Percentiles rank a stretch among this genome's conserved stretches.
Conservation (phyloP, 2,113 vertebrate genomes). For the Girardinichthys multiradiatus region DNA sequence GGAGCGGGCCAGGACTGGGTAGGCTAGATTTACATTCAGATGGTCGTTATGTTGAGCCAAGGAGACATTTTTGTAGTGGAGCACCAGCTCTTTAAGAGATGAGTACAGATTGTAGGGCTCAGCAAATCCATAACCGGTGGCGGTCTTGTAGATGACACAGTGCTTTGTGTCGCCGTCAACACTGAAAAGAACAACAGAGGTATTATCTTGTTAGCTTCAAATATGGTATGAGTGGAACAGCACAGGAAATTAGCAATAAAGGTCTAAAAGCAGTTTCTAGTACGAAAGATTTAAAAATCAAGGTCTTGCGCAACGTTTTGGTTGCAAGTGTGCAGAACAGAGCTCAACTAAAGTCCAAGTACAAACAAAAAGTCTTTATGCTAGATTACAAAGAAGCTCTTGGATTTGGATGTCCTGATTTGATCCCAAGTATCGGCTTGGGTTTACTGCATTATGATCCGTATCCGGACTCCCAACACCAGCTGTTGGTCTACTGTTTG, state of each 20-base stretch:
- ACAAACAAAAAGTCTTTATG: too few relatives aligned
- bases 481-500: too few relatives aligned
- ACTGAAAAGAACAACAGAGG: conserved; percentile 63
- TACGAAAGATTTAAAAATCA: too few relatives aligned
- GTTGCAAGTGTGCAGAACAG: too few relatives aligned
- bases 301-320: too few relatives aligned
- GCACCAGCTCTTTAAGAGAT: conserved; percentile 90
- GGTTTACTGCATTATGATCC: too few relatives aligned
- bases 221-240: neutral
- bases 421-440: too few relatives aligned
- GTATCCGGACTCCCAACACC: too few relatives aligned
- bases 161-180: conserved; percentile 91
- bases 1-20: conserved; percentile 84
- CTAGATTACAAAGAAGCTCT: too few relatives aligned
- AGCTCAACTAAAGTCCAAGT: too few relatives aligned
- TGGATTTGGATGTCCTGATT: too few relatives aligned
- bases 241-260: neutral
- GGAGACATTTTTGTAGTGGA: conserved; percentile 93
- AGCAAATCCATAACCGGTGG: conserved; percentile 88
- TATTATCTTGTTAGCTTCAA: neutral
- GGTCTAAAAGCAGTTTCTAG: too few relatives aligned
- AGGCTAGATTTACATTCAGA: conserved; percentile 90
- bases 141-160: conserved; percentile 92
- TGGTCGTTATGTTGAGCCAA: conserved; percentile 96
- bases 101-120: conserved; percentile 94